These are phyloP conservation scores for Lordiphosa andalusiaca DNA, from an alignment of 2,888 invertebrate species.

Conservation along the genomic window DNA sequence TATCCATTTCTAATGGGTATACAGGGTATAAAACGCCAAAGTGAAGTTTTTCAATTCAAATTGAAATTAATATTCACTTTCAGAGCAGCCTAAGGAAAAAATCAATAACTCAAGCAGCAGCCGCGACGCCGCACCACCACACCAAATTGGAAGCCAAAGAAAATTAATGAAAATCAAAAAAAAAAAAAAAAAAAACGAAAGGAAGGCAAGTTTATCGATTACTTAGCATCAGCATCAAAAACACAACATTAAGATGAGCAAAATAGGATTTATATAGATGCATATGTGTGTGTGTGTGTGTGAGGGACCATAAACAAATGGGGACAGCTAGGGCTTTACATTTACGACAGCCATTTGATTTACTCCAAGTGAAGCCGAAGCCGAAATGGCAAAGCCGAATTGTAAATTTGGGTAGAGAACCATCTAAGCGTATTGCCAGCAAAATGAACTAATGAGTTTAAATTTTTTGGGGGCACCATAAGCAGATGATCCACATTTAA, in stretches of 20 bases:
- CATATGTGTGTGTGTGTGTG: not conserved
- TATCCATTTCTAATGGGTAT: no score
- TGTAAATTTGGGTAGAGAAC: not conserved
- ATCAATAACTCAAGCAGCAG: slow-evolving; percentile 45
- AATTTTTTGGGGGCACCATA: no score
- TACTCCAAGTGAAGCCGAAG: slow-evolving; percentile 41
- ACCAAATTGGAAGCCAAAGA: slow-evolving; percentile 6
- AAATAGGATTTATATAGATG: slow-evolving; percentile 57
- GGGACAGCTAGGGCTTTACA: slow-evolving; percentile 13
- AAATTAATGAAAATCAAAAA: slow-evolving; percentile 3
- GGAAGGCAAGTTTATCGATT: slow-evolving; percentile 27
- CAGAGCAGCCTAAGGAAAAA: slow-evolving; percentile 27
- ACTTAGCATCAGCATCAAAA: slow-evolving; percentile 28
- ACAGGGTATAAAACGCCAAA: slow-evolving; percentile 8
- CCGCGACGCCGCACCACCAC: not conserved
- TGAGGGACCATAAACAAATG: slow-evolving; percentile 20
- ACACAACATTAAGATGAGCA: slow-evolving; percentile 55
- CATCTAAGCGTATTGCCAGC: no score
- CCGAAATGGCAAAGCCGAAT: slow-evolving; percentile 23
- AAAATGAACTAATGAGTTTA: not conserved
- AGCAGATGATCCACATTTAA: no score
- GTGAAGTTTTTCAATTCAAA: slow-evolving; percentile 51
- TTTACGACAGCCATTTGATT: slow-evolving; percentile 66
- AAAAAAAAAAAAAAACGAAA: slow-evolving; percentile 22
- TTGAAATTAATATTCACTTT: slow-evolving; percentile 67